phyloP scores from a whole-genome alignment of 2,888 invertebrate genomes.

The Acleris sparsana region DNA sequence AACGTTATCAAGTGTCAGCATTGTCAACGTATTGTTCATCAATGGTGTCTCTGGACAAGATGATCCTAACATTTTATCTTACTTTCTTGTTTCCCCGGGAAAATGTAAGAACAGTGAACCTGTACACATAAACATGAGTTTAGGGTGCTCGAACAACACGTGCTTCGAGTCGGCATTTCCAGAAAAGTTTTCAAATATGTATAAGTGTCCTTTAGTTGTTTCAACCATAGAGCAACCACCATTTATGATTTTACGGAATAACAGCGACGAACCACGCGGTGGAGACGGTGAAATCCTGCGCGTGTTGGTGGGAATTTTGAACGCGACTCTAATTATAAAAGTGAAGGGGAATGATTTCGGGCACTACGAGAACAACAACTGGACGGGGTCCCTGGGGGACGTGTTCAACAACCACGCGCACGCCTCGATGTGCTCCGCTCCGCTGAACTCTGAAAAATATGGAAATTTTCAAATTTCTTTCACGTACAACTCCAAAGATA shows the following conservation, averaged over 20 bases:
- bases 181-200: conserved; percentile 53
- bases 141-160: conserved; percentile 44
- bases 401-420: conserved; percentile 53
- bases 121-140: conserved; percentile 43
- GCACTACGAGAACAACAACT: conserved; percentile 51
- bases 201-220: conserved; percentile 53
- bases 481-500: conserved; percentile 59
- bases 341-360: conserved; percentile 48
- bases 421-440: conserved; percentile 55
- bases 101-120: conserved; percentile 54
- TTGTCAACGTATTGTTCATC: conserved; percentile 55
- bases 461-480: conserved; percentile 64
- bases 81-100: conserved; percentile 47
- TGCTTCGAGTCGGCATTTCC: conserved; percentile 53
- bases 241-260: conserved; percentile 57
- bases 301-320: conserved; percentile 52
- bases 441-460: conserved; percentile 53
- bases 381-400: conserved; percentile 67
- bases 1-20: conserved; percentile 44
- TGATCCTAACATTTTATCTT: conserved; percentile 47
- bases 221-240: conserved; percentile 64
- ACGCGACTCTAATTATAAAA: conserved; percentile 55
- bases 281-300: conserved; percentile 60
- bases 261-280: conserved; percentile 49
- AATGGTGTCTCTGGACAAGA: conserved; percentile 41